Evolutionary conservation across 2,888 invertebrate species (phyloP), one percentile per base, ranked within the genome.

Genomic region (Holacanthella duospinosa): DNA sequence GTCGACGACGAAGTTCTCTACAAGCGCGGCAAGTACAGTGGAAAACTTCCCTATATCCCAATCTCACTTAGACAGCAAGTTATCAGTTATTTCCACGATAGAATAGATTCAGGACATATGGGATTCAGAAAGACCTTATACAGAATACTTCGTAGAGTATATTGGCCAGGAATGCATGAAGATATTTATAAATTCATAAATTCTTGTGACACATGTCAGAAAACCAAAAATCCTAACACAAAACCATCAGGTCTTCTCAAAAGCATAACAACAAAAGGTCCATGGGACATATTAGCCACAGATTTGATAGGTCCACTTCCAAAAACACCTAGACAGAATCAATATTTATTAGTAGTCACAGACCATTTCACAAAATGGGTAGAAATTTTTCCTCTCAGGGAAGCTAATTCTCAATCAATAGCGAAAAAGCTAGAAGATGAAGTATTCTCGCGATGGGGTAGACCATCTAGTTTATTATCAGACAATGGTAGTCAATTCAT

Each of bases 401-500:
- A 64, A n/a, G 64, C 61, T 16, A 64, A 57, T 25, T 55, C 67
- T 4, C 60, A 53, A 57, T 63, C 43, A 1, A 57, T 70, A 2
- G 55, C 48, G 0, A 43, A 63, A 1, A 59, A 57, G 1, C 25
- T 72, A 6, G 59, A 73, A 12, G 61, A 57, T 9, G 54, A 59
- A 25, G 55, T 65, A 2, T 68, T 73, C 26, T 64, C 58, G n/a
- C 29, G 69, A 16, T 70, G 60, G 53, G 71, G 71, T 12, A n/a
- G 60, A 4, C 69, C 69, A 25, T 28, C 53, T 12, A 24, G 24
- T 16, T 36, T 69, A 6, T 25, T 67, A 19, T 43, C 64, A 19
- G 71, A 71, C 54, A 64, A 65, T 43, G 72, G 68, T 0, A 55
- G 62, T 3, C 61, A 68, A 43, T 71, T 72, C 55, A 53, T 43